Conservation (phyloP, 1,140 invertebrate species). For the Calosoma granatense region DNA sequence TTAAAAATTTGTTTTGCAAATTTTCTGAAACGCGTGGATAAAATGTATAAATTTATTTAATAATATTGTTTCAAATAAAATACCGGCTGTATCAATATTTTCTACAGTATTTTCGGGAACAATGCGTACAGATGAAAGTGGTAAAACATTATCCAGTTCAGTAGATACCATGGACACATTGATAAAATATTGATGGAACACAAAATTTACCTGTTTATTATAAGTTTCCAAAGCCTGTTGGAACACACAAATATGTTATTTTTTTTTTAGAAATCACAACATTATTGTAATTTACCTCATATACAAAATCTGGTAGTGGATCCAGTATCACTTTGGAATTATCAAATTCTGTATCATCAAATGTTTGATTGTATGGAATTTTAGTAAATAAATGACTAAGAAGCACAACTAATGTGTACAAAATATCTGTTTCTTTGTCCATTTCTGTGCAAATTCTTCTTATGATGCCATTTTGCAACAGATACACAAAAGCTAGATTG, state of each 20-base stretch:
- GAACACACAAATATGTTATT: not conserved
- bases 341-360: not conserved
- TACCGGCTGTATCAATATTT: not conserved
- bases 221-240: slow-evolving; percentile 7
- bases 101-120: not conserved
- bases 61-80: not conserved
- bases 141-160: slow-evolving; percentile 7
- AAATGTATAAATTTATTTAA: not conserved
- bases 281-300: too few species aligned
- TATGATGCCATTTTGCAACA: slow-evolving; percentile 9
- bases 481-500: slow-evolving; percentile 12
- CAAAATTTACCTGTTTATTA: slow-evolving; percentile 11
- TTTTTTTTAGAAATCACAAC: slow-evolving; percentile 1
- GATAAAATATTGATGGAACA: slow-evolving; percentile 13
- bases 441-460: not conserved
- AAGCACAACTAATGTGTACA: not conserved
- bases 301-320: slow-evolving; percentile 9
- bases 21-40: not conserved
- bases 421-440: slow-evolving; percentile 3
- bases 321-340: slow-evolving; percentile 12
- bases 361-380: not conserved
- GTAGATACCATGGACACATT: slow-evolving; percentile 5
- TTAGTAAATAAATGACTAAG: slow-evolving; percentile 11
- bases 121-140: not conserved
- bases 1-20: slow-evolving; percentile 1